Percentiles rank a stretch among this genome's conserved stretches.
Evolutionary conservation across 2,797 vertebrate species (phyloP).

Genomic region (Anguilla anguilla): DNA sequence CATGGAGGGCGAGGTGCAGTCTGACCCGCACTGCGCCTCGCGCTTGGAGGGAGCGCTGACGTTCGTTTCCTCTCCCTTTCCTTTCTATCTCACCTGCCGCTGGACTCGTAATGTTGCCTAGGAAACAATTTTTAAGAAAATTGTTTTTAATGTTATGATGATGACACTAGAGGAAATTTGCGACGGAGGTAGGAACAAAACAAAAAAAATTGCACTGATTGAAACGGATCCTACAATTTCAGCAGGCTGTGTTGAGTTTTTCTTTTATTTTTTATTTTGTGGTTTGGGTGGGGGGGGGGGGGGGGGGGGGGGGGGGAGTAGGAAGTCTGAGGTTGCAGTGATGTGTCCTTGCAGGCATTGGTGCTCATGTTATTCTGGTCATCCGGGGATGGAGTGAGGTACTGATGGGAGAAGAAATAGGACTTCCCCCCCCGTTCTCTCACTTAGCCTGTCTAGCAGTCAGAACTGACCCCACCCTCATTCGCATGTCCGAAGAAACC

Average conservation of each 20-base stretch:
- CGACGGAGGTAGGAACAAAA: neutral
- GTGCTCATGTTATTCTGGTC: slow-evolving; percentile 40
- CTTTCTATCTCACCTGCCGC: neutral
- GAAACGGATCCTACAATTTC: neutral
- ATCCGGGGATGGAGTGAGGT: slow-evolving; percentile 40
- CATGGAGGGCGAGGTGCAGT: neutral
- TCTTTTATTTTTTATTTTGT: neutral
- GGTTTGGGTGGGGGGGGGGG: neutral
- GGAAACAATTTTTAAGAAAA: neutral
- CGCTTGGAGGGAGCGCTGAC: neutral
- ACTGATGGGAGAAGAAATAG: slow-evolving; percentile 31
- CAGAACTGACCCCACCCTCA: neutral
- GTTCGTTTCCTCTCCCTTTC: neutral
- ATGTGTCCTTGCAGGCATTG: neutral
- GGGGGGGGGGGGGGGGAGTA: neutral
- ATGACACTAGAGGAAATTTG: neutral
- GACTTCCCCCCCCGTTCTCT: neutral
- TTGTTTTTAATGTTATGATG: neutral
- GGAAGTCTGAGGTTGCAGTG: neutral
- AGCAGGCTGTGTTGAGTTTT: neutral
- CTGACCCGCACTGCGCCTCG: neutral
- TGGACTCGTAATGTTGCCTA: neutral
- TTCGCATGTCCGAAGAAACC: slow-evolving; percentile 55
- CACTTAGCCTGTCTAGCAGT: neutral
- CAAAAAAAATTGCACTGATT: neutral